Percentiles rank a stretch among this genome's conserved stretches.
Evolutionary conservation across 2,113 vertebrate species (phyloP).

Genomic region (Theristicus caerulescens): DNA sequence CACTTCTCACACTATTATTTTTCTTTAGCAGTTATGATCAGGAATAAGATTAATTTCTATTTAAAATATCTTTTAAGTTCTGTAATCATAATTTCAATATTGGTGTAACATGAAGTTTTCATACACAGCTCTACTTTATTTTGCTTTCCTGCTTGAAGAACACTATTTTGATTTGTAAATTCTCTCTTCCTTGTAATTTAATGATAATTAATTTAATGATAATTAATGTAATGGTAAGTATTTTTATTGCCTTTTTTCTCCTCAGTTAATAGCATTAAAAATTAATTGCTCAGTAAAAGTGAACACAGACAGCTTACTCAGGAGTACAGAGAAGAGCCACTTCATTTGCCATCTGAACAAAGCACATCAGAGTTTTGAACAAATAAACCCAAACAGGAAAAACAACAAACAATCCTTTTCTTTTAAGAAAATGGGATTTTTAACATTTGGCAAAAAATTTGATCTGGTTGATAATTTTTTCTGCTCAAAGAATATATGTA

Average conservation of each 20-base stretch:
- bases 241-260: not conserved
- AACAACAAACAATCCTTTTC: not conserved
- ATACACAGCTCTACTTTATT: not conserved
- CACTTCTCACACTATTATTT: not conserved
- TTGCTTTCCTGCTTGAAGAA: not conserved
- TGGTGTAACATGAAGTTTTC: not conserved
- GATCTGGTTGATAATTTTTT: not conserved
- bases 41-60: not conserved
- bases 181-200: not conserved
- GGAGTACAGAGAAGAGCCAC: not conserved
- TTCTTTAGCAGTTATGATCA: not conserved
- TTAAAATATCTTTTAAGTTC: not conserved
- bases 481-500: not conserved
- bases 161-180: not conserved
- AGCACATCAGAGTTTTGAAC: not conserved
- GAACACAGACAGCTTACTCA: not conserved
- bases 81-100: not conserved
- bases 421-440: not conserved
- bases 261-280: not conserved
- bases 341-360: not conserved
- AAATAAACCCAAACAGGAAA: not conserved
- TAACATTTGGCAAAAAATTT: not conserved
- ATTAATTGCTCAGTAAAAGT: not conserved
- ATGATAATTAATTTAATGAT: not conserved
- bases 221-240: not conserved